Conservation (phyloP, 2,888 invertebrate species). For the Caenorhabditis japonica region DNA sequence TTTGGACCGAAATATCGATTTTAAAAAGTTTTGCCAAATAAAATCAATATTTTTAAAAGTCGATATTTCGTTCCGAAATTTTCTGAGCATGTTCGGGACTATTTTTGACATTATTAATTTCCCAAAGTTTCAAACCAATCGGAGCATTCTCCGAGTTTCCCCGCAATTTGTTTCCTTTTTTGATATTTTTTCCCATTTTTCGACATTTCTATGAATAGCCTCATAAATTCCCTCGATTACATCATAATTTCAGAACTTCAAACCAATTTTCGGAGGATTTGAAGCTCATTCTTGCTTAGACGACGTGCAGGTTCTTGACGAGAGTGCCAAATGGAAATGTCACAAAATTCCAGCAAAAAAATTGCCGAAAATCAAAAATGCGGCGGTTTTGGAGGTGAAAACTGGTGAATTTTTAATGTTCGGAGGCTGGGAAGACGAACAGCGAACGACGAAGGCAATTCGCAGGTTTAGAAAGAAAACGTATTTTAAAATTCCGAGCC, state of each 20-base stretch:
- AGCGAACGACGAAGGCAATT: conserved; percentile 63
- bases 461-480: conserved; percentile 25
- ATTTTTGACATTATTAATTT: no score
- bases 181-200: no score
- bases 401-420: conserved; percentile 57
- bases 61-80: no score
- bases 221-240: neutral
- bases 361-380: conserved; percentile 52
- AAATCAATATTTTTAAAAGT: no score
- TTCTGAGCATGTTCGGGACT: no score
- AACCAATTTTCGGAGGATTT: conserved; percentile 55
- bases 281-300: conserved; percentile 46
- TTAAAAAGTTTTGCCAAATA: no score
- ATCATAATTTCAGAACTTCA: conserved; percentile 15
- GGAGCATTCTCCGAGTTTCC: no score
- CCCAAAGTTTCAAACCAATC: no score
- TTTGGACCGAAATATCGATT: no score
- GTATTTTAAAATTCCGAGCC: neutral
- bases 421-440: conserved; percentile 73
- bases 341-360: conserved; percentile 7
- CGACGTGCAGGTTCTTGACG: conserved; percentile 30
- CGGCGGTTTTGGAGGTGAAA: conserved; percentile 22
- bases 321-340: neutral
- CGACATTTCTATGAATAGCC: neutral
- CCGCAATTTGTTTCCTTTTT: no score